These are phyloP conservation scores for Condylostylus longicornis DNA, from an alignment of 1,140 invertebrate species.

Conservation along the genomic window DNA sequence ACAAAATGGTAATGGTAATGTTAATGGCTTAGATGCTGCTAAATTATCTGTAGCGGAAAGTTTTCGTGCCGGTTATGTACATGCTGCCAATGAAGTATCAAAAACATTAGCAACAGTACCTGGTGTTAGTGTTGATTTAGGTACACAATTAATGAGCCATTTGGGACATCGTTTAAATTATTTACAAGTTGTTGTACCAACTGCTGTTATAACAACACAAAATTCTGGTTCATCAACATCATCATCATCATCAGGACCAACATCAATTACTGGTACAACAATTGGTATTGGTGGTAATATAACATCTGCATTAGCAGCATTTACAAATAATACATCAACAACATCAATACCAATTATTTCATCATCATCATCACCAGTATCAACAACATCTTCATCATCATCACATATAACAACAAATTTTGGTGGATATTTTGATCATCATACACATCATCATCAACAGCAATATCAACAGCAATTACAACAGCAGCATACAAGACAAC, in stretches of 20 bases:
- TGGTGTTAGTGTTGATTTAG: constrained; percentile 68
- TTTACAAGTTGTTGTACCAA: constrained; percentile 28
- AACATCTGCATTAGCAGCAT: constrained; percentile 8
- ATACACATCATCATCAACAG: not conserved
- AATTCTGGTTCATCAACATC: not conserved
- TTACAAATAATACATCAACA: too few relatives aligned
- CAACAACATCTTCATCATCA: too few relatives aligned
- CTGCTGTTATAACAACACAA: constrained; percentile 9
- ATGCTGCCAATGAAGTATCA: constrained; percentile 58
- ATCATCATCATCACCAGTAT: constrained; percentile 1
- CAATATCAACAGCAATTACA: not conserved
- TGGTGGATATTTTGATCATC: not conserved
- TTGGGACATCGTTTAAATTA: constrained; percentile 65
- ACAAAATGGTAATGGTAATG: constrained; percentile 6
- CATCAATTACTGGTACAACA: not conserved
- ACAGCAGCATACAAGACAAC: too few relatives aligned
- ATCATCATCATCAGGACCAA: not conserved
- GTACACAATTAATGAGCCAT: constrained; percentile 78
- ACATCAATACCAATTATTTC: constrained; percentile 2
- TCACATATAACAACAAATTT: not conserved
- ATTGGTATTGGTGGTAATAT: constrained; percentile 13
- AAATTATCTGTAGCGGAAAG: constrained; percentile 39
- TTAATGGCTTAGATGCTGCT: constrained; percentile 21
- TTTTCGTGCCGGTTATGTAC: constrained; percentile 64
- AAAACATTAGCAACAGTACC: constrained; percentile 69